Percentiles rank a stretch among this genome's conserved stretches.
Evolutionary conservation across 2,797 vertebrate species (phyloP).

Genomic region (Nannoperca obscura): DNA sequence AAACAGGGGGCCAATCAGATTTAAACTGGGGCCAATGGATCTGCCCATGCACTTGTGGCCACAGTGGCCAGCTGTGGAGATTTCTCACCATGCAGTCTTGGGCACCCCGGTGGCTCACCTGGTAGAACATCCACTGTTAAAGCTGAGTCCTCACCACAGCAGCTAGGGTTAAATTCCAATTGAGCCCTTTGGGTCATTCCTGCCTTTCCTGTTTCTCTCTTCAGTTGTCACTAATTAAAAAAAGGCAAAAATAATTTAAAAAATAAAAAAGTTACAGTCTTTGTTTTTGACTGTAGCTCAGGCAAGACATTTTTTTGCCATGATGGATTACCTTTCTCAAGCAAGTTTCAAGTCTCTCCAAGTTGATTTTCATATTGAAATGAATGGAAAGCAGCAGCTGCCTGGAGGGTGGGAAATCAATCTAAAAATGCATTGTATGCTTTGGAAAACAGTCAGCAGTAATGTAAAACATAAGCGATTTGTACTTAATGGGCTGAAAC

Average conservation of each 20-base stretch:
- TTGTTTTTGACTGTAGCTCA: not conserved
- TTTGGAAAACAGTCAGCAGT: constrained; percentile 63
- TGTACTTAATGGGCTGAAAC: constrained; percentile 69
- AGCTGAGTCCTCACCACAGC: too few relatives aligned
- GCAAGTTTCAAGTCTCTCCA: constrained; percentile 33
- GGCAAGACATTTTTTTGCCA: constrained; percentile 12
- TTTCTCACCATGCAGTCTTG: not conserved
- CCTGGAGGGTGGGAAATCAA: constrained; percentile 58
- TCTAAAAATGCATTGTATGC: constrained; percentile 47
- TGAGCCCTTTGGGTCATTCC: too few relatives aligned
- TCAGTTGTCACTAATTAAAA: too few relatives aligned
- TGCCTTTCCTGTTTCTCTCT: too few relatives aligned
- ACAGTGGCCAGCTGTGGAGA: not conserved
- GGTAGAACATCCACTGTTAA: too few relatives aligned
- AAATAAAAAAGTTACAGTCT: not conserved
- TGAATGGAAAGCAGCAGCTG: constrained; percentile 41
- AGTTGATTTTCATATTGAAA: constrained; percentile 52
- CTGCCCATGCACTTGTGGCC: too few relatives aligned
- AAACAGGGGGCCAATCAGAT: too few relatives aligned
- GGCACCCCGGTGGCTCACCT: too few relatives aligned
- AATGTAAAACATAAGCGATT: constrained; percentile 65
- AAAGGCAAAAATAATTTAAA: too few relatives aligned
- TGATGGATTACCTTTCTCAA: constrained; percentile 44
- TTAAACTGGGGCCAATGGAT: too few relatives aligned
- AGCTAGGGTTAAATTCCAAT: too few relatives aligned